Conservation (phyloP, 2,113 vertebrate species). For the Carettochelys insculpta region DNA sequence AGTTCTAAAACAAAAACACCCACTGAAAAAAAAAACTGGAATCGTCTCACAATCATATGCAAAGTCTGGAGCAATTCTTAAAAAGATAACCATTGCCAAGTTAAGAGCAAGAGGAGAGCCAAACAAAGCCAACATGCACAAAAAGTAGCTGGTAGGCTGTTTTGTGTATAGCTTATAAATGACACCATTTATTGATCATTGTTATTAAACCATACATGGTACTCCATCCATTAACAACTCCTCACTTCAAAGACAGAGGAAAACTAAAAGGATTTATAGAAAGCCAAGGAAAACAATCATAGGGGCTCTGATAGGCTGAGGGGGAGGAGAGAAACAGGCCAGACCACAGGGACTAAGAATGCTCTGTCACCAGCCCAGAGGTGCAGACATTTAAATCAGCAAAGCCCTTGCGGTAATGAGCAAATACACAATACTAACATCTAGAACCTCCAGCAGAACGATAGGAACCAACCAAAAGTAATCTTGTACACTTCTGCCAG, state of each 20-base stretch:
- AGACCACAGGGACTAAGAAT: background rate
- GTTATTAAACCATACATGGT: background rate
- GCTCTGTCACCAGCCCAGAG: background rate
- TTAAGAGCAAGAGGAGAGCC: background rate
- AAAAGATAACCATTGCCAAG: constrained; percentile 12
- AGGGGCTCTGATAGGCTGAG: background rate
- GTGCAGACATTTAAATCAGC: background rate
- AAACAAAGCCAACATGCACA: background rate
- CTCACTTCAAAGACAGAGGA: background rate
- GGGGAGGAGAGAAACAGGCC: background rate
- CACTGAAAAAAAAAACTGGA: too few relatives aligned
- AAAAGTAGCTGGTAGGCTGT: background rate
- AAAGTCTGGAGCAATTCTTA: constrained; percentile 53
- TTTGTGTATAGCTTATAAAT: background rate
- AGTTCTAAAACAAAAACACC: constrained; percentile 55
- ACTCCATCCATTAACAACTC: background rate
- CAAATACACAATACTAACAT: fast-evolving
- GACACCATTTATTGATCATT: background rate
- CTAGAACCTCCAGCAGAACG: background rate
- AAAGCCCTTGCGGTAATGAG: background rate
- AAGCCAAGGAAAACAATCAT: background rate
- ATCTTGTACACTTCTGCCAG: background rate
- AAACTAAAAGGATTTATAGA: background rate
- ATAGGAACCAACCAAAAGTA: background rate
- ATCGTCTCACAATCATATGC: background rate